Evolutionary conservation across 1,140 invertebrate genomes (phyloP).

Genomic region (Cydia strobilella): DNA sequence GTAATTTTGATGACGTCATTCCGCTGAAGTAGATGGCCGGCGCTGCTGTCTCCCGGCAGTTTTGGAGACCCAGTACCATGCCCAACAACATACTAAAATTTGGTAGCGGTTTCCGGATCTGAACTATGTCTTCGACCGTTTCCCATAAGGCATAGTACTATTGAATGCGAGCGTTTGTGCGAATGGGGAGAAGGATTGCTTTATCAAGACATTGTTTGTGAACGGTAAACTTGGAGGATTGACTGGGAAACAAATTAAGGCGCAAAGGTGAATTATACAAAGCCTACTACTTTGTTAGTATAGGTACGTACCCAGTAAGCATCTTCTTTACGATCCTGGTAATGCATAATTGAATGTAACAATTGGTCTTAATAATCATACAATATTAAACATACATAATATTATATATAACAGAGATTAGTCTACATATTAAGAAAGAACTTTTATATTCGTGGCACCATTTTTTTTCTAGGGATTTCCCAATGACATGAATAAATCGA

Average conservation of each 20-base stretch:
- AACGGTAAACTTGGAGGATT: not conserved
- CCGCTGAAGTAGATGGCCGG: too few species aligned
- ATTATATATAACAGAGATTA: conserved; percentile 7
- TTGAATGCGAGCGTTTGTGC: not conserved
- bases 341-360: conserved; percentile 49
- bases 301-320: conserved; percentile 75
- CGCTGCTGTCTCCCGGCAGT: too few species aligned
- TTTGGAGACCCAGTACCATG: too few species aligned
- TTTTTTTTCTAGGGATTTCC: too few species aligned
- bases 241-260: not conserved
- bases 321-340: conserved; percentile 55
- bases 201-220: not conserved
- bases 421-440: too few species aligned
- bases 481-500: too few species aligned
- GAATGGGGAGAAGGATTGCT: not conserved
- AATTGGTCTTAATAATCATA: conserved; percentile 37
- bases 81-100: too few species aligned
- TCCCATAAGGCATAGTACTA: too few species aligned
- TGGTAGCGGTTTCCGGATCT: too few species aligned
- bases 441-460: too few species aligned
- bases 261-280: not conserved
- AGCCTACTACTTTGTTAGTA: not conserved
- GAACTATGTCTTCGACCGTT: too few species aligned
- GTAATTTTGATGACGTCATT: too few species aligned
- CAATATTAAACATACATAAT: conserved; percentile 31